Evolutionary conservation across 2,888 invertebrate genomes (phyloP).

Genomic region (Aleiodes alternator): DNA sequence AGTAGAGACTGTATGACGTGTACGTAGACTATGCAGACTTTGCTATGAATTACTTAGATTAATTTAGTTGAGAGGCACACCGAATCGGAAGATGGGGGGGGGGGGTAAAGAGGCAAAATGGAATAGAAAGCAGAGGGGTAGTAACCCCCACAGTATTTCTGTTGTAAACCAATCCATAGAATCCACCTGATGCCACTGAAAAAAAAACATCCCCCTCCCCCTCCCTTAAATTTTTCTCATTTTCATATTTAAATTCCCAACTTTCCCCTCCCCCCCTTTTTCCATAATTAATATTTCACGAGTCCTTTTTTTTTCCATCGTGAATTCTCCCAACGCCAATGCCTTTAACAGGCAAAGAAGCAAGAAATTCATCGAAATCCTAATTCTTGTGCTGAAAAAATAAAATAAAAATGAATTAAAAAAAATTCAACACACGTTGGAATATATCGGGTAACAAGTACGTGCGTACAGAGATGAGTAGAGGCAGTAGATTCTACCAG

Average conservation of each 20-base stretch:
- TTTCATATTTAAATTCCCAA: neutral
- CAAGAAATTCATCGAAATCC: neutral
- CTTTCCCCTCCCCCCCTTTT: too few species aligned
- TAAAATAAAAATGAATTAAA: neutral
- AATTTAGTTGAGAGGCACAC: constrained; percentile 70
- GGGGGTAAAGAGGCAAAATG: constrained; percentile 29
- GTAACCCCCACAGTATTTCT: constrained; percentile 9
- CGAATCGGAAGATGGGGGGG: constrained; percentile 47
- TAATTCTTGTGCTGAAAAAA: neutral
- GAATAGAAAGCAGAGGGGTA: constrained; percentile 23
- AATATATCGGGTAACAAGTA: constrained; percentile 11
- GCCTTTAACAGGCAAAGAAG: too few species aligned
- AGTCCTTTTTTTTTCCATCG: too few species aligned
- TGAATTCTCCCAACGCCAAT: too few species aligned
- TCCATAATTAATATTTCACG: too few species aligned
- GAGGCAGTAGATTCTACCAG: constrained; percentile 18
- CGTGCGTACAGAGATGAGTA: constrained; percentile 24
- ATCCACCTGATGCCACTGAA: constrained; percentile 7
- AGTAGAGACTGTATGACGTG: constrained; percentile 38
- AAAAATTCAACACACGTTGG: neutral
- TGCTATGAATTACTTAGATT: constrained; percentile 73
- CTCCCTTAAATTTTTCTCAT: constrained; percentile 21
- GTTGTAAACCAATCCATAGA: constrained; percentile 24
- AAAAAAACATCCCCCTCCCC: neutral
- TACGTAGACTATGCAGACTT: constrained; percentile 64